phyloP scores from a whole-genome alignment of 35 echinoderm and acorn worm genomes.

The Lytechinus pictus region DNA sequence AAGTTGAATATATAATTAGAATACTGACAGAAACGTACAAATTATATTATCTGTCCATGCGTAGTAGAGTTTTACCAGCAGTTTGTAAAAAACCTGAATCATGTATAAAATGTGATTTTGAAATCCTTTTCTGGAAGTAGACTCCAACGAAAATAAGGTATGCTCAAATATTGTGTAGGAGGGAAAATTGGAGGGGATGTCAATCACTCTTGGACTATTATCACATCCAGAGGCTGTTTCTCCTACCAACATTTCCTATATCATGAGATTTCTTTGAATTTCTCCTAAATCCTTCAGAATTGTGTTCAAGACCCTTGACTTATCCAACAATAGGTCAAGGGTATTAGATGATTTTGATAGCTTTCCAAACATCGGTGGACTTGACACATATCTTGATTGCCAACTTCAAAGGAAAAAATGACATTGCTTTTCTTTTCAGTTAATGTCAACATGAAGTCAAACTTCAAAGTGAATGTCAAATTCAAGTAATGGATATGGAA shows the following conservation, averaged over 20 bases:
- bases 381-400: constrained; percentile 18
- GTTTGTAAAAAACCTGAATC: too few relatives aligned
- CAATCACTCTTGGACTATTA: neutral
- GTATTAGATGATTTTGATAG: neutral
- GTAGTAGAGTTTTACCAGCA: too few relatives aligned
- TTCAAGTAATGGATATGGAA: neutral
- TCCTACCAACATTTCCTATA: neutral
- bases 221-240: neutral
- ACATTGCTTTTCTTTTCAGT: neutral
- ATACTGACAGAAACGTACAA: too few relatives aligned
- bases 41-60: too few relatives aligned
- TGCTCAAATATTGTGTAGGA: neutral
- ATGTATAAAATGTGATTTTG: neutral
- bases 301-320: neutral
- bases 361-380: neutral
- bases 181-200: neutral
- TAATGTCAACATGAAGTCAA: neutral
- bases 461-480: neutral
- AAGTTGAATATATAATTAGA: too few relatives aligned
- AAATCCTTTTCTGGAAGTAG: neutral
- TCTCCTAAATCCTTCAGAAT: neutral
- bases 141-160: neutral
- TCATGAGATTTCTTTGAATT: constrained; percentile 19
- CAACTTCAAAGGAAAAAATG: neutral
- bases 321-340: neutral